Percentiles rank a stretch among this genome's conserved stretches.
Evolutionary conservation across 2,888 invertebrate species (phyloP).

Genomic region (Homarus gammarus): DNA sequence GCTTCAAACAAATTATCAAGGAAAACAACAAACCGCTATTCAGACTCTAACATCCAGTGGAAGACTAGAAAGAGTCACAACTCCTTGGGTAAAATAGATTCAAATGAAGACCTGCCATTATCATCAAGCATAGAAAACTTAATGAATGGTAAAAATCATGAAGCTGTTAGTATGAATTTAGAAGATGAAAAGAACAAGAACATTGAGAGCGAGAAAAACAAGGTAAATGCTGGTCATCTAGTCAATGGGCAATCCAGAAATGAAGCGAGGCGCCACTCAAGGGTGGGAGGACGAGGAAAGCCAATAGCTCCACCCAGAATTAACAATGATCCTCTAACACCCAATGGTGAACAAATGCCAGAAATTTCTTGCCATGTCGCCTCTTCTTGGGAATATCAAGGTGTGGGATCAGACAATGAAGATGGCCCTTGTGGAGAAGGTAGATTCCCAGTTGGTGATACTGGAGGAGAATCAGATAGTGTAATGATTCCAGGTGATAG

Average conservation of each 20-base stretch:
- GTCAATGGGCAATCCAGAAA: constrained; percentile 34
- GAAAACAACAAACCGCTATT: constrained; percentile 67
- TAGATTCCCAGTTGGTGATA: constrained; percentile 80
- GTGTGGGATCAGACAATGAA: constrained; percentile 80
- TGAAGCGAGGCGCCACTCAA: constrained; percentile 64
- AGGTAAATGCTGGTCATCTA: constrained; percentile 53
- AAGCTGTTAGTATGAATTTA: constrained; percentile 15
- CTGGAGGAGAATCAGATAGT: constrained; percentile 76
- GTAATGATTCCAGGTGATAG: constrained; percentile 77
- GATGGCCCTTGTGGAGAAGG: constrained; percentile 80
- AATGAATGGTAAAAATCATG: constrained; percentile 31
- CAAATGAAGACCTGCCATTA: constrained; percentile 61
- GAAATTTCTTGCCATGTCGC: constrained; percentile 88
- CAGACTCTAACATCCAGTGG: constrained; percentile 76
- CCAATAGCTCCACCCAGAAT: constrained; percentile 87
- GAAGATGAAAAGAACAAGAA: constrained; percentile 59
- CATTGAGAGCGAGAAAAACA: constrained; percentile 60
- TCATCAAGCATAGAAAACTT: constrained; percentile 57
- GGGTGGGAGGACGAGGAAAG: constrained; percentile 82
- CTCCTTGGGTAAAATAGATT: constrained; percentile 66
- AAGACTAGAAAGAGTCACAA: constrained; percentile 62
- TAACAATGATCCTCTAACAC: constrained; percentile 77
- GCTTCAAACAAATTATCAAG: constrained; percentile 56
- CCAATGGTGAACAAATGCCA: constrained; percentile 78
- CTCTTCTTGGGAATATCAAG: constrained; percentile 94